A percentile compares a stretch with the other conserved stretches of the same genome.
These are phyloP conservation scores for Plumapathes pennacea DNA, from an alignment of 92 coral and sea anemone genomes.

Conservation along the genomic window DNA sequence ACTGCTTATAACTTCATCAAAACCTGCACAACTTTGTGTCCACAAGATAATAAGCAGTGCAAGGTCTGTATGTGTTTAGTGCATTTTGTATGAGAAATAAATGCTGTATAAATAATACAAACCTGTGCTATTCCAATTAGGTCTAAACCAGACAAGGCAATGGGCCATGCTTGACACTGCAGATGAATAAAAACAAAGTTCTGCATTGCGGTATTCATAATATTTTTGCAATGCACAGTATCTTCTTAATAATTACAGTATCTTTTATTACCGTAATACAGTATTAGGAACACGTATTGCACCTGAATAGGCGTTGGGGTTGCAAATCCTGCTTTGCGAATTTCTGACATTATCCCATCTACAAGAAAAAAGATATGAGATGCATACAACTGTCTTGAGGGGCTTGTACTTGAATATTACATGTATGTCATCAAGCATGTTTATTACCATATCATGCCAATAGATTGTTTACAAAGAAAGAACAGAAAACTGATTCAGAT, in stretches of 20 bases:
- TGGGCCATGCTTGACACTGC: constrained; percentile 97
- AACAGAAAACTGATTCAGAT: too few species aligned
- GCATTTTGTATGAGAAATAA: not conserved
- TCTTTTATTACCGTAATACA: not conserved
- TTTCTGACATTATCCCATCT: constrained; percentile 89
- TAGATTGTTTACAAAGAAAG: too few species aligned
- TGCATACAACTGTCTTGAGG: too few species aligned
- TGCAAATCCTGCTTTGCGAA: constrained; percentile 77
- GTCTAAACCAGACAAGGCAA: constrained; percentile 87
- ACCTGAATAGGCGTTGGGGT: constrained; percentile 96
- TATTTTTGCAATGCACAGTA: not conserved
- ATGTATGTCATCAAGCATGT: too few species aligned
- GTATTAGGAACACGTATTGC: not conserved
- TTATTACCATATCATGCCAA: too few species aligned
- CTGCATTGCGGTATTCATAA: not conserved
- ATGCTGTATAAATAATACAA: not conserved
- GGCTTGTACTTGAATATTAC: too few species aligned
- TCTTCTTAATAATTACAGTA: not conserved
- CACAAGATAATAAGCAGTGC: not conserved
- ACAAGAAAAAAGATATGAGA: too few species aligned
- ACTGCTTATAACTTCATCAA: not conserved
- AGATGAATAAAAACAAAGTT: constrained; percentile 5
- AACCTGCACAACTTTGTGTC: not conserved
- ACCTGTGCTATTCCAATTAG: constrained; percentile 99
- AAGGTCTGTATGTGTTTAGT: not conserved